Evolutionary conservation across 2,797 vertebrate species (phyloP).

Genomic region (Darevskia nairensis): DNA sequence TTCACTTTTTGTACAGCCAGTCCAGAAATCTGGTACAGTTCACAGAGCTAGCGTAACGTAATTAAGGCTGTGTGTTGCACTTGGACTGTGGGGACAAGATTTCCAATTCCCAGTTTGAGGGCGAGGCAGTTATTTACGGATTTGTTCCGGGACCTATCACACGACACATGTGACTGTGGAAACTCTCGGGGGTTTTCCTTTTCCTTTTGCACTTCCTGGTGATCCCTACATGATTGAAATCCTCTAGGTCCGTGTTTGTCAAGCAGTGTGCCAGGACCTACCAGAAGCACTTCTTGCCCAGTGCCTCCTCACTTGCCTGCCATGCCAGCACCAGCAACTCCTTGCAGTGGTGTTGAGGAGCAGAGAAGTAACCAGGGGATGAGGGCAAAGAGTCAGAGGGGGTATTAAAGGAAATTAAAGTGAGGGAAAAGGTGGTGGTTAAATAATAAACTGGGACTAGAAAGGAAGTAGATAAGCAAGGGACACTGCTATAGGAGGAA

Average conservation of each 20-base stretch:
- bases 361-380: no score
- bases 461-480: no score
- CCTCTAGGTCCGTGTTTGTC: not conserved
- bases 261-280: no score
- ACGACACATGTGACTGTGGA: no score
- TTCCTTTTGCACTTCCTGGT: not conserved
- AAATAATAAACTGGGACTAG: no score
- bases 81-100: not conserved
- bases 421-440: no score
- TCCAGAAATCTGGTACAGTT: not conserved
- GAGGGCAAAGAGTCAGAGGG: not conserved
- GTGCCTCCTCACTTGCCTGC: no score
- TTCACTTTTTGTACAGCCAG: not conserved
- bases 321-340: no score
- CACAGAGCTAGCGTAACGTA: not conserved
- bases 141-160: not conserved
- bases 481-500: no score
- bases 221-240: not conserved
- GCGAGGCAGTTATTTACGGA: not conserved
- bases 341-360: no score
- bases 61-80: not conserved
- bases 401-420: not conserved
- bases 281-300: no score
- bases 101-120: not conserved
- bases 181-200: not conserved